Base-by-base conservation (phyloP, 2,113 vertebrate genomes). In the Beaufortia kweichowensis region DNA sequence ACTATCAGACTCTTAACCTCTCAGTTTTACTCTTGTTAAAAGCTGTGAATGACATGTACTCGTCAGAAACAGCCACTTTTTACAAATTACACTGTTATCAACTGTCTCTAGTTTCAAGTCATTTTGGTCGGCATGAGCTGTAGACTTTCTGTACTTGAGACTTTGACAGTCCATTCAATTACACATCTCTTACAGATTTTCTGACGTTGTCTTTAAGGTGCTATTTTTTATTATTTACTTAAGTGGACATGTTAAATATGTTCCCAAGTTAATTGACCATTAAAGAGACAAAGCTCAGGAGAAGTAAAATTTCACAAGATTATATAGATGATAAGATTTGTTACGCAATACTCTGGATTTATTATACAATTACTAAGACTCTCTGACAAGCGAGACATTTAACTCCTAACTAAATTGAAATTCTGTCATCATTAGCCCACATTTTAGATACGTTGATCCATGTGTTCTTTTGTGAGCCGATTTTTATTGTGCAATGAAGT, bases 21-120 rank as follows among this genome's bases (percentile, higher is more conserved):
- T 70, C 56, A 24, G 39, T 26, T 19, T 39, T 24, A 59, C 39
- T 77, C 21, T 21, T 35, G 62, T 61, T 46, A 48, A 24, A 66
- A 76, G 63, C 39, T 69, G 39, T 50, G 75, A 77, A 35, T 19
- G 53, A 69, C 28, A 60, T 17, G 41, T 8, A 31, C 14, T 26
- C 2, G 2, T 39, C 19, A 68, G 55, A 46, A 35, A 68, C 55
- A 23, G 59, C 24, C 43, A 33, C 74, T 59, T 56, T n/a, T 56
- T 35, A 31, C 29, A 24, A 33, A 46, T 21, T 14, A 68, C n/a
- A 1, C 8, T 55, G 9, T 26, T 57, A 57, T 71, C 50, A 2
- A 39, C 68, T 17, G n/a, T 39, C 68, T 57, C 14, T 50, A 71
- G 21, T 35, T 24, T 0, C 24, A 35, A 43, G 7, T 65, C 14